Base-by-base conservation (phyloP, 2,888 invertebrate genomes). In the Pheosia tremula region DNA sequence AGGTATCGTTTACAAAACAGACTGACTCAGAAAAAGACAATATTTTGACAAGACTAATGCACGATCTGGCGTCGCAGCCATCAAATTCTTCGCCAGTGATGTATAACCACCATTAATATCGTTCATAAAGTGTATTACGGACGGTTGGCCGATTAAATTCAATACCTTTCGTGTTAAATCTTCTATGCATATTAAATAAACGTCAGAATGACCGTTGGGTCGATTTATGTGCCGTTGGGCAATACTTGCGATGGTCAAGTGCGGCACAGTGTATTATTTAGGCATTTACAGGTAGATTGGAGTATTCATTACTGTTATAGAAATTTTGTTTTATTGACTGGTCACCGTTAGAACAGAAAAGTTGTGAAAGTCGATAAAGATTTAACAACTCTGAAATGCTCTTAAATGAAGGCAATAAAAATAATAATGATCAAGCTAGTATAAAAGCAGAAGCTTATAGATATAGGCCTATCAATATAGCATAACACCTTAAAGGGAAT, bases 141-240 rank as follows among this genome's bases (percentile, higher is more conserved):
- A 77, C 79, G 76, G 74, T 68, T 79, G 79, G 81, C 80, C 89
- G 84, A 91, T 92, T 92, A 89, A 90, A 91, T 91, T 90, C 90
- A 91, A 89, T 89, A 87, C 86, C 82, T 80, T 78, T 81, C 82
- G 82, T 87, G 85, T 88, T 93, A 91, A 92, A 92, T 91, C 91
- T 90, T 89, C 85, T 81, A 86, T 85, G 87, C 88, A 87, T 91
- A 90, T 92, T 91, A 91, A 92, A 91, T 90, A 86, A 90, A 88
- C 81, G 90, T 88, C 86, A 74, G 86, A 72, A 74, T 78, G 82
- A 78, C 82, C 84, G 85, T 81, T 84, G 78, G 71, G 77, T 79
- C 79, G 88, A 90, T 91, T 91, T 92, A 93, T 90, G 71, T 64
- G 62, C 67, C 77, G 78, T 82, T 83, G 77, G 74, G 81, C 78